Evolutionary conservation across 2,888 invertebrate genomes (phyloP), one percentile per base, ranked within the genome.

Genomic region (Galerucella nymphaeae): DNA sequence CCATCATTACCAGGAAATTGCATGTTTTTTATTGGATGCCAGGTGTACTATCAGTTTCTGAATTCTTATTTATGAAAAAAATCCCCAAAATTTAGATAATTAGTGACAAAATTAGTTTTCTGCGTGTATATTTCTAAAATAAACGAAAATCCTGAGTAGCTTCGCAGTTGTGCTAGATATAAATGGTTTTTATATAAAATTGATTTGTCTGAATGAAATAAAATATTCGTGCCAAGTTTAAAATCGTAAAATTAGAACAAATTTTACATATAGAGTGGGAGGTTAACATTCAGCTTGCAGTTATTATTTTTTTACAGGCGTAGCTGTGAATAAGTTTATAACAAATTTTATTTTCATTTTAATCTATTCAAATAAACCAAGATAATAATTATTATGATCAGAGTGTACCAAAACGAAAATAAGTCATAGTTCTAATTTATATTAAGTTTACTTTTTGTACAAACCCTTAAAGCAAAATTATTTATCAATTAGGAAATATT

Each of bases 171-270:
- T 48, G 48, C 48, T 48, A 48, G 48, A 48, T 48, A 6, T n/a
- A 48, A 48, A 48, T n/a, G 48, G n/a, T 48, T 48, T 14, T 48
- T 48, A 59, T 59, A 59, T 59, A n/a, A 59, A 59, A 59, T 59
- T 59, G n/a, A 59, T 59, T 30, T n/a, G 59, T 38, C 38, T 59
- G 59, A 59, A 59, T 59, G 59, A 59, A 59, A 59, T 38, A 59
- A 59, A 23, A 14, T 18, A 30, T n/a, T 59, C 14, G 59, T 59
- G 59, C 59, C 59, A 59, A 59, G 59, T 59, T 59, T 59, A 30
- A 59, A 59, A 59, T 59, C 23, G 20, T 57, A 57, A 23, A 57
- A 20, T 57, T 57, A 59, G 59, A 59, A 38, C 30, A 14, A 59
- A 59, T 38, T 59, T 59, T 38, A 59, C 38, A 9, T n/a, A 4